These are phyloP conservation scores for Verasper variegatus DNA, from an alignment of 2,113 vertebrate genomes.

Conservation along the genomic window DNA sequence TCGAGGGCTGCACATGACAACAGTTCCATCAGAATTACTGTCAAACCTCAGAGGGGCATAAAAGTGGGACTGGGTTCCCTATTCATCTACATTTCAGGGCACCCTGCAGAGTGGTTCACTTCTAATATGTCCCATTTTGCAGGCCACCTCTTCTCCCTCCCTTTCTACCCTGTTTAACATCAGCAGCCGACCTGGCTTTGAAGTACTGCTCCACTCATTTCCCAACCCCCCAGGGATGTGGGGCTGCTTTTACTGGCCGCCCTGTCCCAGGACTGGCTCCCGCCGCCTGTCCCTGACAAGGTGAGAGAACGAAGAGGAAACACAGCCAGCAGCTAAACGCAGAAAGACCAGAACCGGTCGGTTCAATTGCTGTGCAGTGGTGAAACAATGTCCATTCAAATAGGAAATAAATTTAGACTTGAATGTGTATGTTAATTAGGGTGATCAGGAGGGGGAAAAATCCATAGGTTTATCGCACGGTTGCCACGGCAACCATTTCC, in stretches of 20 bases:
- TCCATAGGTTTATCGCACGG: constrained; percentile 42
- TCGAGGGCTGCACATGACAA: constrained; percentile 22
- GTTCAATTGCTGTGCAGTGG: constrained; percentile 13
- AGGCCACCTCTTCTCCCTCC: constrained; percentile 60
- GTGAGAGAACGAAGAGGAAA: constrained; percentile 64
- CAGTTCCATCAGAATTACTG: constrained; percentile 43
- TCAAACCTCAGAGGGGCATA: constrained; percentile 32
- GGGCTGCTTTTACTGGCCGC: constrained; percentile 60
- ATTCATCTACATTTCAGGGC: constrained; percentile 69
- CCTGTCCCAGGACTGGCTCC: constrained; percentile 58
- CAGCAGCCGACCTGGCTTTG: constrained; percentile 75
- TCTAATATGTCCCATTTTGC: constrained; percentile 64
- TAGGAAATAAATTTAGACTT: constrained; percentile 13
- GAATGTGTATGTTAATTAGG: constrained; percentile 41
- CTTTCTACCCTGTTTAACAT: constrained; percentile 74
- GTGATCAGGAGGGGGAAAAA: constrained; percentile 22
- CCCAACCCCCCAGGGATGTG: constrained; percentile 64
- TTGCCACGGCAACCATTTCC: constrained; percentile 53
- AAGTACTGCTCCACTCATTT: constrained; percentile 67
- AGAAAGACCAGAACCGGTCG: constrained; percentile 30
- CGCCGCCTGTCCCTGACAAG: constrained; percentile 59
- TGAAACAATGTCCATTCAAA: constrained; percentile 11
- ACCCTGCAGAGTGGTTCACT: constrained; percentile 56
- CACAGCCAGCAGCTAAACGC: constrained; percentile 39
- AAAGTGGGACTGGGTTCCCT: constrained; percentile 30